A percentile compares a stretch with the other conserved stretches of the same genome.
phyloP scores from a whole-genome alignment of 2,797 vertebrate genomes.

The Gallinago nigripennis region DNA sequence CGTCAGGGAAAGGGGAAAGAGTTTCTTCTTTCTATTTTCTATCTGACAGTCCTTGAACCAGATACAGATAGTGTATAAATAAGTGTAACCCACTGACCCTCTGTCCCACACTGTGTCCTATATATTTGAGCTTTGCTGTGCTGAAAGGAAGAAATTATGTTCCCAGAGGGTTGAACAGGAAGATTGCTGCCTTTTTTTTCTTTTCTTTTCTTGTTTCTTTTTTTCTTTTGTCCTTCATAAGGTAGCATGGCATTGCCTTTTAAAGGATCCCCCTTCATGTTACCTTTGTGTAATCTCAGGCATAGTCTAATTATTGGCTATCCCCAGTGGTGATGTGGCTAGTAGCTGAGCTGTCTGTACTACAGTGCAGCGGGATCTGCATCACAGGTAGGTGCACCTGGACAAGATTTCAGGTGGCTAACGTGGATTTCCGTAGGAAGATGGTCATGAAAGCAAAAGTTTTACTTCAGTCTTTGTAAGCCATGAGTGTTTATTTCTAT shows the following conservation, averaged over 20 bases:
- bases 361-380: constrained; percentile 12
- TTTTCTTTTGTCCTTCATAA: neutral
- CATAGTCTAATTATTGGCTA: constrained; percentile 47
- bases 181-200: neutral
- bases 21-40: constrained; percentile 33
- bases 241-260: neutral
- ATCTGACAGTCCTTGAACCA: constrained; percentile 57
- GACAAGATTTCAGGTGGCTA: neutral
- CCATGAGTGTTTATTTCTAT: neutral
- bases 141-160: constrained; percentile 20
- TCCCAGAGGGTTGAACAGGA: neutral
- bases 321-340: neutral
- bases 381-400: neutral
- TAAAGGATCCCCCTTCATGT: neutral
- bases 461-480: neutral
- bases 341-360: neutral
- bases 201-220: neutral
- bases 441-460: neutral
- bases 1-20: neutral
- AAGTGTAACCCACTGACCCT: constrained; percentile 59
- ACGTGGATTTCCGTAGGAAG: neutral
- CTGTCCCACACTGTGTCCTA: constrained; percentile 51
- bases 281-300: constrained; percentile 1
- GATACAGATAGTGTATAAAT: constrained; percentile 53
- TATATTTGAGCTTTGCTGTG: constrained; percentile 38